phyloP scores from a whole-genome alignment of 1,140 invertebrate species.

The Frieseomelitta varia region DNA sequence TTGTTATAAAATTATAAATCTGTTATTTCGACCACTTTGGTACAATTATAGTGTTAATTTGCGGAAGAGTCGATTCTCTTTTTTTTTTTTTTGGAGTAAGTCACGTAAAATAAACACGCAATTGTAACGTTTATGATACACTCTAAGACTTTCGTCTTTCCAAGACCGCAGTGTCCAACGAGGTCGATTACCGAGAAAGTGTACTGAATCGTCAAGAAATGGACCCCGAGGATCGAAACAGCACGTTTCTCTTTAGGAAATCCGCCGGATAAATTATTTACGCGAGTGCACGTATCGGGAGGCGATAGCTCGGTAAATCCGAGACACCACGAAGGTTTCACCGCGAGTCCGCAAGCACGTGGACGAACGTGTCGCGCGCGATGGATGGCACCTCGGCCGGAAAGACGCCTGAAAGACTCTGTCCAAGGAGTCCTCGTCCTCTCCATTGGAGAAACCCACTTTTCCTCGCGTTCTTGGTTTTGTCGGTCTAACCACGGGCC shows the following conservation, averaged over 20 bases:
- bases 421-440: slow-evolving; percentile 25
- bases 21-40: no score
- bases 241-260: background rate
- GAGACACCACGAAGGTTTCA: slow-evolving; percentile 14
- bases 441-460: slow-evolving; percentile 39
- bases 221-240: background rate
- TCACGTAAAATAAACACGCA: no score
- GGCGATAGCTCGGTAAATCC: slow-evolving; percentile 23
- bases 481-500: background rate
- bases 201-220: background rate
- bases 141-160: no score
- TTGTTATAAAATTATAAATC: no score
- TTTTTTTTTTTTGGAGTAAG: no score
- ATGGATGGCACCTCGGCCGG: slow-evolving; percentile 26
- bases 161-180: no score
- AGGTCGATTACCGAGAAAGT: background rate
- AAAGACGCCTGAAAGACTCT: slow-evolving; percentile 1
- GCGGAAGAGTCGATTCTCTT: no score
- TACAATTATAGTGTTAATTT: no score
- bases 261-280: slow-evolving; percentile 27
- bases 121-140: no score
- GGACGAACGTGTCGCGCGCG: slow-evolving; percentile 7
- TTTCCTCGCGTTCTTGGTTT: slow-evolving; percentile 10
- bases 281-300: background rate
- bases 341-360: background rate